Percentiles rank a stretch among this genome's conserved stretches.
These are phyloP conservation scores for Perca schrenkii DNA, from an alignment of 2,113 vertebrate genomes.

Conservation along the genomic window DNA sequence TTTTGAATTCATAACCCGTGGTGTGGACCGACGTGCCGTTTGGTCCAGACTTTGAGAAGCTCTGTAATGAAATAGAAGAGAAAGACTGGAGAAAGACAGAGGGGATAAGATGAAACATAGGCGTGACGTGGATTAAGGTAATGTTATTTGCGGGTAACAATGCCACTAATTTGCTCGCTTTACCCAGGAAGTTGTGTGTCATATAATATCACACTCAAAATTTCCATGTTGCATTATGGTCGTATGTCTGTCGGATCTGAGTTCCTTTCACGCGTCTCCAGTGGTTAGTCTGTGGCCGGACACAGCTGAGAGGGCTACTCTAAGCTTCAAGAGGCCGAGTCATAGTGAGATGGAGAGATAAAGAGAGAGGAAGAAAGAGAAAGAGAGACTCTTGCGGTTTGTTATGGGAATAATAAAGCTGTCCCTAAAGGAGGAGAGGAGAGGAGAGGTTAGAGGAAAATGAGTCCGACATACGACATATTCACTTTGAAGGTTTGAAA, in stretches of 20 bases:
- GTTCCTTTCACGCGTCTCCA: conserved; percentile 9
- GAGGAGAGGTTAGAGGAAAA: background rate
- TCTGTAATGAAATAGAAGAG: background rate
- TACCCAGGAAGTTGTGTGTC: background rate
- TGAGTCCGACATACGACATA: too few relatives aligned
- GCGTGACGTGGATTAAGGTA: background rate
- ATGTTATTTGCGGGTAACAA: background rate
- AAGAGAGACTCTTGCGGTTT: conserved; percentile 14
- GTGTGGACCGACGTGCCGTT: too few relatives aligned
- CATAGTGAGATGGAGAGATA: background rate
- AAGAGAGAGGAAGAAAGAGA: background rate
- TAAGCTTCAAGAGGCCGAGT: background rate
- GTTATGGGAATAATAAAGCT: conserved; percentile 37
- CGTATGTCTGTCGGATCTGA: background rate
- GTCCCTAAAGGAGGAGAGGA: conserved; percentile 24
- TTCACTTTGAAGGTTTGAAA: background rate
- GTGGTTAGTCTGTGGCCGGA: conserved; percentile 28
- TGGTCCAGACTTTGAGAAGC: too few relatives aligned
- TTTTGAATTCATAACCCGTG: too few relatives aligned
- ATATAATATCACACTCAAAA: background rate
- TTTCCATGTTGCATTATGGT: conserved; percentile 17
- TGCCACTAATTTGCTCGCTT: background rate
- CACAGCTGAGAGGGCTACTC: conserved; percentile 7
- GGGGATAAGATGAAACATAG: background rate
- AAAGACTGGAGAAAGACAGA: too few relatives aligned